Evolutionary conservation across 2,113 vertebrate genomes (phyloP), one percentile per base, ranked within the genome.

Genomic region (Lamprologus lemairii): DNA sequence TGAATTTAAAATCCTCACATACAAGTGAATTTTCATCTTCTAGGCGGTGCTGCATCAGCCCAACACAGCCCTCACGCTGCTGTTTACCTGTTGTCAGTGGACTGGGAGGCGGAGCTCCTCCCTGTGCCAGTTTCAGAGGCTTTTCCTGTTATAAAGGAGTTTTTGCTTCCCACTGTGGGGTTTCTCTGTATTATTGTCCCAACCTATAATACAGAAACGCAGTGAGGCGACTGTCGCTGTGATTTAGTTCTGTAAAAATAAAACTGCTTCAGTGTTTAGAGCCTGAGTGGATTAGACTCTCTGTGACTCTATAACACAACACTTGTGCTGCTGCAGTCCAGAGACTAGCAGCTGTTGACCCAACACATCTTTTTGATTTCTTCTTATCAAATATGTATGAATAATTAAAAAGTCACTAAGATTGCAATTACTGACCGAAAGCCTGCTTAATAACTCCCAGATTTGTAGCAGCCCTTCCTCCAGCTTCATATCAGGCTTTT

Each of bases 11-110:
- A 14, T 5, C 23, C 23, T 28, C 17, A 65, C 31, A 65, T 0
- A n/a, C 17, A 35, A 63, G 58, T n/a, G 58, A 35, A 35, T 7
- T 19, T 11, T 26, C 26, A 26, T 11, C 58, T 12, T 63, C 9
- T 17, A 17, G 26, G 16, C 2, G 1, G 58, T 7, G 16, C 28
- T 33, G 28, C 0, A 33, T 33, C 58, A 63, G 28, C 17, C 57
- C 17, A 1, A n/a, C 9, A 12, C 0, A 11, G 58, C 58, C 0
- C 58, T 35, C 58, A 35, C 28, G 0, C 31, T 2, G 1, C 0
- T 19, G 58, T 26, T 9, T 6, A 17, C 57, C 5, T 31, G 57
- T 9, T 9, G 57, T n/a, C 1, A 65, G 60, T n/a, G 1, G 60
- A 12, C 17, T 2, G 60, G 31, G 17, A 35, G 60, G 60, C 6